These are phyloP conservation scores for Aphaenogaster ashmeadi DNA, from an alignment of 1,140 invertebrate species.

Conservation along the genomic window DNA sequence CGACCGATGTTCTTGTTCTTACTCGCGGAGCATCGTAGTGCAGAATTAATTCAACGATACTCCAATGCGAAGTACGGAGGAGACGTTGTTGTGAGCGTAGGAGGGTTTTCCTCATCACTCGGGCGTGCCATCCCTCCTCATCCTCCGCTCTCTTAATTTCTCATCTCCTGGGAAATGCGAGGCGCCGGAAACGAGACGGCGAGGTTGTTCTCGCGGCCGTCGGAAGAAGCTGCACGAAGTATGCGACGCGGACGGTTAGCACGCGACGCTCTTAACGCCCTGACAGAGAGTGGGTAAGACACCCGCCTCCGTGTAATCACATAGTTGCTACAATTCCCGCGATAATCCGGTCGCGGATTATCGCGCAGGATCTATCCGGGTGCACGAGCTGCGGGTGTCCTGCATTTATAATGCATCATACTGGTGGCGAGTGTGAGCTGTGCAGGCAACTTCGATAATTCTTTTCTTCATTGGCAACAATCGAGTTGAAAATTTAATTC, in stretches of 20 bases:
- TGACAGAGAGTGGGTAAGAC: background rate
- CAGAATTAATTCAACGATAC: slow-evolving; percentile 36
- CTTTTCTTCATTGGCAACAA: background rate
- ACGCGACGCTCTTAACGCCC: slow-evolving; percentile 29
- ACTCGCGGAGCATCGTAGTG: background rate
- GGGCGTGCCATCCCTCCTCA: background rate
- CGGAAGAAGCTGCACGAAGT: slow-evolving; percentile 4
- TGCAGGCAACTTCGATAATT: background rate
- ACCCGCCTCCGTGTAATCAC: slow-evolving; percentile 51
- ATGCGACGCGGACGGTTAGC: slow-evolving; percentile 10
- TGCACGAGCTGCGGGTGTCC: background rate
- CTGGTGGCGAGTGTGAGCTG: background rate
- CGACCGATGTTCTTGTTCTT: background rate
- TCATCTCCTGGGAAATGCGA: slow-evolving; percentile 46
- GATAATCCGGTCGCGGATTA: slow-evolving; percentile 56
- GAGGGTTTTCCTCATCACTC: slow-evolving; percentile 36
- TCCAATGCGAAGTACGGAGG: background rate
- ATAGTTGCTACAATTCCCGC: slow-evolving; percentile 67
- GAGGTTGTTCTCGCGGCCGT: background rate
- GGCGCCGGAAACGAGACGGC: background rate
- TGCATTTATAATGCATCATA: slow-evolving; percentile 14
- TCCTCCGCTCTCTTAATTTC: slow-evolving; percentile 46
- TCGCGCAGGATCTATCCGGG: background rate
- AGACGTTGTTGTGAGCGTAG: background rate
- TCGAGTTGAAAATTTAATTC: no score